Base-by-base conservation (phyloP, 2,888 invertebrate species). In the Apoderus coryli region DNA sequence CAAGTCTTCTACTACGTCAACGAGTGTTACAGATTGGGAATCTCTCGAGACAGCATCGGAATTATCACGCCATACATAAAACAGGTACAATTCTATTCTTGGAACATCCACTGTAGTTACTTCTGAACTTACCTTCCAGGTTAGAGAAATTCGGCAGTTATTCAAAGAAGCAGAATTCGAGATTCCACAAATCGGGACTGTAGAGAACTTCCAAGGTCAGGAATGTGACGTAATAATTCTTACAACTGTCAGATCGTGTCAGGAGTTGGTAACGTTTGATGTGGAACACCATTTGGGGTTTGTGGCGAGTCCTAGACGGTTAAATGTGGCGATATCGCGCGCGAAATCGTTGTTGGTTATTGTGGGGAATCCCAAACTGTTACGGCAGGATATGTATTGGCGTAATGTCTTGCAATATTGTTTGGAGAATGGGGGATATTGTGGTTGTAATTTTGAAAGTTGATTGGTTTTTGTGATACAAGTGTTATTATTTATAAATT, bases 21-120 rank as follows among this genome's bases (percentile, higher is more conserved):
- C 41, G 61, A 72, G 42, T 56, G 90, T 2, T 77, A 77, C 41
- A 67, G 71, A 36, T 60, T 63, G 29, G 72, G 72, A 13, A 48
- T 86, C n/a, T 51, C 49, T 2, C 57, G 69, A 2, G 65, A 70
- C 29, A 78, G 86, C 43, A 71, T 95, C 48, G 95, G 93, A 3
- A 75, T 95, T 33, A 82, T 95, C 36, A 81, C 92, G 9, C 93
- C 93, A 0, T 95, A 95, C 50, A 60, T 77, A 36, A 85, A 86
- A 53, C 95, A 95, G 71, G 88, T 19, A 14, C 27, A 13, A 9
- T 6, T 9, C 6, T 6, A 24, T 5, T 7, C 10, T 24, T 10
- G 6, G 6, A 24, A 9, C 5, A 5, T 5, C 9, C 5, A 24
- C 6, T 24, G 6, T 24, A 9, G 24, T 24, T 24, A n/a, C n/a